Percentiles rank a stretch among this genome's conserved stretches.
Evolutionary conservation across 53 echinoderm and acorn worm genomes (phyloP).

Genomic region (Holothuria scabra): DNA sequence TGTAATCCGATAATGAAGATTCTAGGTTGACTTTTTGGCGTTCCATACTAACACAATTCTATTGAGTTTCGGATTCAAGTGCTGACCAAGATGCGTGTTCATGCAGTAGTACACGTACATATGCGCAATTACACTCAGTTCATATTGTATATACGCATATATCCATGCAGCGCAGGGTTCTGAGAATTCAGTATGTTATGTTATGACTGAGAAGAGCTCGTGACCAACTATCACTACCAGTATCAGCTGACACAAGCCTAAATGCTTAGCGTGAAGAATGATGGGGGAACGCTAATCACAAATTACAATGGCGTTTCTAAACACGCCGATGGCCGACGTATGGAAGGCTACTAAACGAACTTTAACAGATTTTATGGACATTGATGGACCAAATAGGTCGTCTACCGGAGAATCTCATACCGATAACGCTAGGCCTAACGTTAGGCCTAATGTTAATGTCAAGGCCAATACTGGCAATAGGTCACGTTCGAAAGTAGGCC

Average conservation of each 20-base stretch:
- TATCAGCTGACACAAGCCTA: slow-evolving; percentile 13
- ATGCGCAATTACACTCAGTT: too few relatives aligned
- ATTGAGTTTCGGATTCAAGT: too few relatives aligned
- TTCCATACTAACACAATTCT: too few relatives aligned
- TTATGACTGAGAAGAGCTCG: not conserved
- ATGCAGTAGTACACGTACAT: too few relatives aligned
- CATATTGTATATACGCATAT: too few relatives aligned
- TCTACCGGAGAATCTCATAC: not conserved
- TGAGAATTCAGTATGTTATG: too few relatives aligned
- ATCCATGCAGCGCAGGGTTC: too few relatives aligned
- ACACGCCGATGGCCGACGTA: slow-evolving; percentile 79
- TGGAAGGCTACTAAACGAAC: slow-evolving; percentile 90
- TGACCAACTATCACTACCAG: too few relatives aligned
- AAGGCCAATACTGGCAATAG: slow-evolving; percentile 49
- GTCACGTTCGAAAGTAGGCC: slow-evolving; percentile 7
- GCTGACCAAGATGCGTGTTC: too few relatives aligned
- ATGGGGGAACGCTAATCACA: not conserved
- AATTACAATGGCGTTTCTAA: slow-evolving; percentile 79
- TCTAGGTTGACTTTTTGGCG: too few relatives aligned
- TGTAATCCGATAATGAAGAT: too few relatives aligned
- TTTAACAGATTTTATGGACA: slow-evolving; percentile 79
- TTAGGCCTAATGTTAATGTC: slow-evolving; percentile 9
- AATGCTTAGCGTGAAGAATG: not conserved
- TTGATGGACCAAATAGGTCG: slow-evolving; percentile 28
- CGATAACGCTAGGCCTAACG: slow-evolving; percentile 4